Evolutionary conservation across 2,113 vertebrate species (phyloP).

Genomic region (Chlorocebus sabaeus): DNA sequence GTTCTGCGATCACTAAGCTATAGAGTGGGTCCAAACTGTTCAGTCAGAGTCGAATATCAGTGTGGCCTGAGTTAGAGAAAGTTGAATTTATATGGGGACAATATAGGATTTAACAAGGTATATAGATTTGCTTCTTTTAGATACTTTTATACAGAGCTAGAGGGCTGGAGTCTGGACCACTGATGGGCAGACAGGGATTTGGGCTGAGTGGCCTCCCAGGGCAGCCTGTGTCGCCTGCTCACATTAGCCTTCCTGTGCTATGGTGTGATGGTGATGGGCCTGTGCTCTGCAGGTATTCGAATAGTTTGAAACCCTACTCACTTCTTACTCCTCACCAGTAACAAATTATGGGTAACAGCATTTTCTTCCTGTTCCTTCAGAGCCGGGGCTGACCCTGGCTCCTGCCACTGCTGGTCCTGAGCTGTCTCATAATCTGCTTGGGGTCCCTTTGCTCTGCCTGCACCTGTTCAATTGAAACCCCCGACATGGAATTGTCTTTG

Average conservation of each 20-base stretch:
- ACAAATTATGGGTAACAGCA: neutral
- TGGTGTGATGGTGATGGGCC: neutral
- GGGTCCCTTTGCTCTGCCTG: neutral
- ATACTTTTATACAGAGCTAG: neutral
- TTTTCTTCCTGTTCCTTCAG: neutral
- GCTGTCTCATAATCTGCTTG: neutral
- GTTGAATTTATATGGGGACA: neutral
- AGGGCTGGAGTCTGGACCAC: neutral
- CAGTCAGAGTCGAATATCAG: neutral
- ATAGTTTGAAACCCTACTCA: neutral
- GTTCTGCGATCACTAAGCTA: neutral
- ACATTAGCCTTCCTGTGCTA: neutral
- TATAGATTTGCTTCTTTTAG: neutral
- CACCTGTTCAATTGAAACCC: neutral
- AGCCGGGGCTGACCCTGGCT: neutral
- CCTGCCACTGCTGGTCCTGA: neutral
- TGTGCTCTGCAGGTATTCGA: neutral
- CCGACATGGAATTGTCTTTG: neutral
- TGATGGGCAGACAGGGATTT: neutral
- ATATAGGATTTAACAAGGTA: neutral
- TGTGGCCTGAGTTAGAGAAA: neutral
- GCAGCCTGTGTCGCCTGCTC: neutral
- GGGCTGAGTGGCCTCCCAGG: neutral
- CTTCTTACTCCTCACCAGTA: neutral
- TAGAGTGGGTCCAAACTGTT: neutral